These are phyloP conservation scores for Lagodon rhomboides DNA, from an alignment of 2,797 vertebrate genomes.

Conservation along the genomic window DNA sequence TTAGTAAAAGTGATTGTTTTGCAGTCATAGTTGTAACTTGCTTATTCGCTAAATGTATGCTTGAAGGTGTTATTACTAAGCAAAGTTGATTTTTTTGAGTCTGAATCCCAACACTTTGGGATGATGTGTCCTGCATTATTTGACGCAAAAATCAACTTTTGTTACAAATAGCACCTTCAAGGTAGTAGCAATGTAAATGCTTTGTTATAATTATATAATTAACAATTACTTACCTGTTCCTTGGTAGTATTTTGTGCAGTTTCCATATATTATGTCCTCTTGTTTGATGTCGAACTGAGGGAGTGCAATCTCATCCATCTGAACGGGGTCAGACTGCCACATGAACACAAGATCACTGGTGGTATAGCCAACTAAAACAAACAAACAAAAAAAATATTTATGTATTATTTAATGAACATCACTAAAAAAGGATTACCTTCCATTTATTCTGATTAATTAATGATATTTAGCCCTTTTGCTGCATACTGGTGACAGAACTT, in stretches of 20 bases:
- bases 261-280: conserved; percentile 96
- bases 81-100: too few species aligned
- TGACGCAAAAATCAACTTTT: too few species aligned
- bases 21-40: neutral
- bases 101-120: too few species aligned
- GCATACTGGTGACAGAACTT: neutral
- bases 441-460: too few species aligned
- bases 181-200: neutral
- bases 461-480: neutral
- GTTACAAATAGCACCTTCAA: neutral
- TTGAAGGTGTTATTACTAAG: too few species aligned
- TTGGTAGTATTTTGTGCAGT: conserved; percentile 97
- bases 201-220: neutral
- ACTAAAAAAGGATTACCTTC: neutral
- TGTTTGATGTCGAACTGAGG: conserved; percentile 98
- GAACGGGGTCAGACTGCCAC: conserved; percentile 98
- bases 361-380: conserved; percentile 92
- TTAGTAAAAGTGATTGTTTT: neutral
- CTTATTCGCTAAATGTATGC: neutral
- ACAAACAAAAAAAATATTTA: neutral
- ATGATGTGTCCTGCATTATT: too few species aligned
- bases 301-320: conserved; percentile 95
- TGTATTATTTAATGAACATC: neutral
- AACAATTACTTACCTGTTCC: conserved; percentile 83
- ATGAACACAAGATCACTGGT: conserved; percentile 96